phyloP scores from a whole-genome alignment of 2,797 vertebrate species.

The Muraenolepis orangiensis region DNA sequence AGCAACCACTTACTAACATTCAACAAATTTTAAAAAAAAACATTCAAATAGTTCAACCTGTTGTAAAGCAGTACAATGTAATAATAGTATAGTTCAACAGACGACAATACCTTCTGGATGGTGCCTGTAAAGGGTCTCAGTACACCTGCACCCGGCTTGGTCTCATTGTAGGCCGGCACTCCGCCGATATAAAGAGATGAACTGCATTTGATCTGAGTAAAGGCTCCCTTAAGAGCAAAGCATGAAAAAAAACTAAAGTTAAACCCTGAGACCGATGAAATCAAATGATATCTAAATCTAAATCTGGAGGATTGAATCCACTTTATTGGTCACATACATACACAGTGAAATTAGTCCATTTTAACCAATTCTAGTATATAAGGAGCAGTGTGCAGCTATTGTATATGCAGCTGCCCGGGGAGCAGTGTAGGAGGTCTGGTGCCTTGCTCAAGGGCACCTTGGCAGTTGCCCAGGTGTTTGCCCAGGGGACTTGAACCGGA shows the following conservation, averaged over 20 bases:
- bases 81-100: background rate
- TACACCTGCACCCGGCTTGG: constrained; percentile 84
- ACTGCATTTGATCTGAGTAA: constrained; percentile 97
- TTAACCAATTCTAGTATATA: no score
- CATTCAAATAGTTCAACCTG: background rate
- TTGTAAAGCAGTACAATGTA: background rate
- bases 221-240: constrained; percentile 82
- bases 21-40: background rate
- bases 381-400: no score
- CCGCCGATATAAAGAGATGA: constrained; percentile 90
- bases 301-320: no score
- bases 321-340: no score
- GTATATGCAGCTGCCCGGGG: no score
- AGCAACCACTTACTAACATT: background rate
- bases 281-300: no score
- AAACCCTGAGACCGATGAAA: background rate
- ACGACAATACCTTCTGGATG: constrained; percentile 85
- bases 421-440: no score
- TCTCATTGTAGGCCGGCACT: constrained; percentile 82
- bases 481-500: no score
- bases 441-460: no score
- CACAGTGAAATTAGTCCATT: no score
- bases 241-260: no score
- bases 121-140: constrained; percentile 83
- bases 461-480: no score